Evolutionary conservation across 2,888 invertebrate genomes (phyloP).

Genomic region (Idaea dimidiata): DNA sequence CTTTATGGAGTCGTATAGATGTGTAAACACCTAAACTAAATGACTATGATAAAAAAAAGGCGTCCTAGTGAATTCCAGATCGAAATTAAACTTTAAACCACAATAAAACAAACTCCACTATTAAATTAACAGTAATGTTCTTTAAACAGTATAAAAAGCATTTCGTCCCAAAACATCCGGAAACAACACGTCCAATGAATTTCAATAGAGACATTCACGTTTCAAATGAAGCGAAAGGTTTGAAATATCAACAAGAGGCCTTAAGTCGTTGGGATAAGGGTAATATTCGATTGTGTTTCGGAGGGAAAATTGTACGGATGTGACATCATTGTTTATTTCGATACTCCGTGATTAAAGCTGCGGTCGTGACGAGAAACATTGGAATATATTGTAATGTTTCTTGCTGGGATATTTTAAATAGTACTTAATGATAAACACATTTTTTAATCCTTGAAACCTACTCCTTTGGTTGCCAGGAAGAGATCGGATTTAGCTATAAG

Average conservation of each 20-base stretch:
- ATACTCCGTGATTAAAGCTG: neutral
- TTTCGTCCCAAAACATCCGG: neutral
- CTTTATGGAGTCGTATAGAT: too few relatives aligned
- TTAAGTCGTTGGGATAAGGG: neutral
- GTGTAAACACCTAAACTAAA: too few relatives aligned
- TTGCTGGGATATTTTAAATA: neutral
- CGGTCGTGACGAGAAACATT: neutral
- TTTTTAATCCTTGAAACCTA: too few relatives aligned
- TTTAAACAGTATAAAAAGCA: neutral
- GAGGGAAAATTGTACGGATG: neutral
- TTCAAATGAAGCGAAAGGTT: neutral
- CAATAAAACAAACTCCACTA: neutral
- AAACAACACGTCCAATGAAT: constrained; percentile 1
- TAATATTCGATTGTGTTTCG: neutral
- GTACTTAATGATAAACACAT: too few relatives aligned
- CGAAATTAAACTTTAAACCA: neutral
- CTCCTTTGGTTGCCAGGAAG: too few relatives aligned
- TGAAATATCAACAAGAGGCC: neutral
- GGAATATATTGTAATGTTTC: neutral
- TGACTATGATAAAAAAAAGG: too few relatives aligned
- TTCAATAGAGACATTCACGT: neutral
- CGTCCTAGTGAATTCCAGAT: too few relatives aligned
- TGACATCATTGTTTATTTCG: neutral
- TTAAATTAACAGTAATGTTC: neutral
- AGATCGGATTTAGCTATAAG: too few relatives aligned